Base-by-base conservation (phyloP, 2,113 vertebrate genomes). In the Osmerus mordax region DNA sequence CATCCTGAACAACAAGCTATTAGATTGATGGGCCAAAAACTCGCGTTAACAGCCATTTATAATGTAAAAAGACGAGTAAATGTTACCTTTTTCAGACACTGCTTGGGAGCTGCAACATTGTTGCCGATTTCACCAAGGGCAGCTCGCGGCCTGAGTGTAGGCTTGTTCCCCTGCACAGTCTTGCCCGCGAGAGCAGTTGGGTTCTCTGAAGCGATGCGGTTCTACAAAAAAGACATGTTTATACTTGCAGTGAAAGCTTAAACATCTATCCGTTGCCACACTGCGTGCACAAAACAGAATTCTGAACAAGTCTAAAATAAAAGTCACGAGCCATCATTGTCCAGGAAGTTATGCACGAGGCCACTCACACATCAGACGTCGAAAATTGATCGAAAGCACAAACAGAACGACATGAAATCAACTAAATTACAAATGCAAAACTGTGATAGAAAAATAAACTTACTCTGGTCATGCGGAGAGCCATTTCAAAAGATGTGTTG, bases 71-170 rank as follows among this genome's bases (percentile, higher is more conserved):
- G 13, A 7, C 1, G 29, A 58, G 0, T 18, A 54, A 32, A 7
- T 3, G 1, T 11, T 59, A 88, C 89, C 88, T 92, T 94, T 69
- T 92, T 93, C 47, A 80, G 7, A 0, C 58, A 3, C 0, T 76
- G 71, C 65, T 82, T 83, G 0, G 62, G 69, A 0, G 41, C 58
- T 0, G 80, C 71, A 2, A 86, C 80, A 71, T 91, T 89, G 69
- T 91, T 94, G 3, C 91, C 86, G 3, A 95, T 94, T 60, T 96
- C 93, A 0, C 86, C 90, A 0, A 95, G 86, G 0, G 91, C 93
- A 0, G 88, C 85, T 61, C 92, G 86, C 0, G 89, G 75, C 13
- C 93, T 86, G 65, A 89, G 73, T 0, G 28, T 21, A 0, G 85
- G 87, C 55, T 85, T 92, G 12, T 16, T 1, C 2, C 52, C 61